Evolutionary conservation across 2,797 vertebrate species (phyloP).

Genomic region (Thripadectes ignobilis): DNA sequence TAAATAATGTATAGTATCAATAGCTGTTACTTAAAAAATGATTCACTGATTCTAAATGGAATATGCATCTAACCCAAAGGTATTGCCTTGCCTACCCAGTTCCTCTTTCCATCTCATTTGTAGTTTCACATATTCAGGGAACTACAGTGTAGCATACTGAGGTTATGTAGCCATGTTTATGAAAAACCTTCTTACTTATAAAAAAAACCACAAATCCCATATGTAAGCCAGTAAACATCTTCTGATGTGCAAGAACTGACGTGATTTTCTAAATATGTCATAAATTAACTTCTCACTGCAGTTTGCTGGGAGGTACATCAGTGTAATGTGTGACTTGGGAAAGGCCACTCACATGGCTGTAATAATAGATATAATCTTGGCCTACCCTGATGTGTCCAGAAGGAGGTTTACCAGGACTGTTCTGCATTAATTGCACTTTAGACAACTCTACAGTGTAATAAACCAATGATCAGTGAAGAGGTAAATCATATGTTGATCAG

Average conservation of each 20-base stretch:
- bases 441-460: not conserved
- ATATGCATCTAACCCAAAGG: not conserved
- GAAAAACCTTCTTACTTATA: not conserved
- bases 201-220: not conserved
- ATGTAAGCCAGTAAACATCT: not conserved
- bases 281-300: not conserved
- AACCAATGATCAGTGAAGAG: not conserved
- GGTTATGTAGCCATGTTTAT: not conserved
- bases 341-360: not conserved
- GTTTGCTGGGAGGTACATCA: not conserved
- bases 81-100: not conserved
- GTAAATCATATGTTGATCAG: not conserved
- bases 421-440: not conserved
- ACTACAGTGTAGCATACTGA: not conserved
- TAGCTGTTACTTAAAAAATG: not conserved
- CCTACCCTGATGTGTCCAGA: not conserved
- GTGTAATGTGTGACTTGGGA: not conserved
- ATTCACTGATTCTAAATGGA: not conserved
- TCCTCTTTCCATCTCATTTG: not conserved
- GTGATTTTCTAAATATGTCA: not conserved
- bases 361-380: not conserved
- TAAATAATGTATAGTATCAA: constrained; percentile 1
- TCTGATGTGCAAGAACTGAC: not conserved
- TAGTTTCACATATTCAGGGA: not conserved
- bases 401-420: not conserved